Evolutionary conservation across 2,113 vertebrate species (phyloP).

Genomic region (Otis tarda): DNA sequence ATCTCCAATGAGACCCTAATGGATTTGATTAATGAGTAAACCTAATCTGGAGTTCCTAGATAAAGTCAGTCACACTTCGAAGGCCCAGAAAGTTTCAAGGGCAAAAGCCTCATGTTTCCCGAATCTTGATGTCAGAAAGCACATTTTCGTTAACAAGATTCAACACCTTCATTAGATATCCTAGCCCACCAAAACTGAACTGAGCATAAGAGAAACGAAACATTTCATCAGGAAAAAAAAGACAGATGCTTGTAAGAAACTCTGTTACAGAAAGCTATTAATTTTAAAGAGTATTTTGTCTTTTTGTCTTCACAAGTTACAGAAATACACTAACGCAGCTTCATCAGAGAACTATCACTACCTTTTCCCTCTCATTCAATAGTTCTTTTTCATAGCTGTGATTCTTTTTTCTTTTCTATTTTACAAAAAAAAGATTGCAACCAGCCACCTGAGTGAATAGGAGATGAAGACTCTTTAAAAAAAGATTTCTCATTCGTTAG

Average conservation of each 20-base stretch:
- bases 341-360: background rate
- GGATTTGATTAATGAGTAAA: background rate
- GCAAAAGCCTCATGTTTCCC: background rate
- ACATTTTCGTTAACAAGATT: background rate
- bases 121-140: background rate
- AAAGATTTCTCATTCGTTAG: background rate
- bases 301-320: background rate
- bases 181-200: background rate
- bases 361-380: background rate
- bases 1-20: background rate
- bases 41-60: background rate
- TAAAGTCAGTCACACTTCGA: background rate
- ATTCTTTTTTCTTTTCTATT: background rate
- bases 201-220: background rate
- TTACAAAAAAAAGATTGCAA: background rate
- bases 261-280: background rate
- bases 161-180: background rate
- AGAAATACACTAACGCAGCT: background rate
- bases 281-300: background rate
- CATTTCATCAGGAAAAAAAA: background rate
- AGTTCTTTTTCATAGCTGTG: background rate
- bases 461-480: background rate
- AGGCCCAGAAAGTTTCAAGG: background rate
- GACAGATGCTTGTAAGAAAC: background rate
- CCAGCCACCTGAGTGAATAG: background rate